Evolutionary conservation across 2,888 invertebrate genomes (phyloP), one percentile per base, ranked within the genome.

Genomic region (Micoletzkya japonica): DNA sequence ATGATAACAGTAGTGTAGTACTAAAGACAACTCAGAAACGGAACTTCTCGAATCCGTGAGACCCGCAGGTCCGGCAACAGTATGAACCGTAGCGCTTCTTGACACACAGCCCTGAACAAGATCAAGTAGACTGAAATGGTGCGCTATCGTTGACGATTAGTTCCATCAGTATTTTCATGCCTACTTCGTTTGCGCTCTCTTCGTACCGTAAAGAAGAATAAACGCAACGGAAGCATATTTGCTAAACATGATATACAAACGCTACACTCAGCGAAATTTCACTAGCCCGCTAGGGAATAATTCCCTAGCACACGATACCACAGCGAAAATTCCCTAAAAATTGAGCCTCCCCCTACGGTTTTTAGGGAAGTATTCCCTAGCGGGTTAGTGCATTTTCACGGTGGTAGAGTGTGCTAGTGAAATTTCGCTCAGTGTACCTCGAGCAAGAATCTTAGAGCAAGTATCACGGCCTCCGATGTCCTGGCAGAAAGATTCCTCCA

Each of bases 1-100:
- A n/a, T n/a, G n/a, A n/a, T n/a, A n/a, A n/a, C n/a, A n/a, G n/a
- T n/a, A n/a, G n/a, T n/a, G n/a, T n/a, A n/a, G n/a, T n/a, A n/a
- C n/a, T n/a, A n/a, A n/a, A n/a, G n/a, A n/a, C n/a, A n/a, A n/a
- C 44, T 39, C 28, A 67, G 67, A 67, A 67, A 39, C 57, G 37
- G 67, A 67, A 67, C 57, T 57, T 58, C 59, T 69, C 59, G 59
- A 59, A 69, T 58, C 69, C 69, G 49, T 54, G 34, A 17, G 61
- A 36, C 34, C 52, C 73, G 72, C 83, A 83, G 17, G 81, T 81
- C 32, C 71, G 58, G 68, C 83, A 83, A 74, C 83, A 83, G 76
- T 74, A 77, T 7, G 74, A 72, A n/a, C 78, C 79, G 70, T 81
- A 84, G 34, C 84, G 74, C 63, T 78, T 73, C 69, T 78, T 82